A percentile compares a stretch with the other conserved stretches of the same genome.
Evolutionary conservation across 2,888 invertebrate genomes (phyloP).

Genomic region (Amphipoea oculea): DNA sequence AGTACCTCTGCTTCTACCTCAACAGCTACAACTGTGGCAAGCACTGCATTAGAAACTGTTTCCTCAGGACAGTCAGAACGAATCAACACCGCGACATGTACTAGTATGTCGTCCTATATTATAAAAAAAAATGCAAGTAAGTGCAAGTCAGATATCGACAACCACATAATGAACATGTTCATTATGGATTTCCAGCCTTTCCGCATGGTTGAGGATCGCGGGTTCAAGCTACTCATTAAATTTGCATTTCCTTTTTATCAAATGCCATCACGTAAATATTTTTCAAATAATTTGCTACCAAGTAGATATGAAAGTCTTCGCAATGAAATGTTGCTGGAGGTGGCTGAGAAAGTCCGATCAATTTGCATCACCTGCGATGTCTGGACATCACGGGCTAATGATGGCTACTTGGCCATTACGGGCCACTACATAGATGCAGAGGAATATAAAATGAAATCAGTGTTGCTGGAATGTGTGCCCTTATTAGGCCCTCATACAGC

Average conservation of each 20-base stretch:
- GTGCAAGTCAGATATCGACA: no score
- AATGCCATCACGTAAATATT: slow-evolving; percentile 13
- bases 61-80: no score
- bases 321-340: slow-evolving; percentile 17
- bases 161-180: slow-evolving; percentile 5
- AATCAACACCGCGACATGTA: no score
- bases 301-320: slow-evolving; percentile 11
- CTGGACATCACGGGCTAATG: slow-evolving; percentile 7
- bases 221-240: slow-evolving; percentile 11
- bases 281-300: slow-evolving; percentile 1
- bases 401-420: neutral
- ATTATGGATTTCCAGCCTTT: slow-evolving; percentile 17
- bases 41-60: no score
- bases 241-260: slow-evolving; percentile 16
- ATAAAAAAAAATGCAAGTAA: no score
- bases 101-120: no score
- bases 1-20: no score
- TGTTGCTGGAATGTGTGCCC: slow-evolving; percentile 18
- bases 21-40: no score
- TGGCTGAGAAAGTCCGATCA: neutral
- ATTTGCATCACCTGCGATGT: slow-evolving; percentile 10
- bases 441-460: slow-evolving; percentile 8
- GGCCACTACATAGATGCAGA: no score
- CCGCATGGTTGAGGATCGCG: slow-evolving; percentile 5
- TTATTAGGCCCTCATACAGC: slow-evolving; percentile 13